Conservation (phyloP, 2,888 invertebrate genomes). For the Chorisops tibialis region DNA sequence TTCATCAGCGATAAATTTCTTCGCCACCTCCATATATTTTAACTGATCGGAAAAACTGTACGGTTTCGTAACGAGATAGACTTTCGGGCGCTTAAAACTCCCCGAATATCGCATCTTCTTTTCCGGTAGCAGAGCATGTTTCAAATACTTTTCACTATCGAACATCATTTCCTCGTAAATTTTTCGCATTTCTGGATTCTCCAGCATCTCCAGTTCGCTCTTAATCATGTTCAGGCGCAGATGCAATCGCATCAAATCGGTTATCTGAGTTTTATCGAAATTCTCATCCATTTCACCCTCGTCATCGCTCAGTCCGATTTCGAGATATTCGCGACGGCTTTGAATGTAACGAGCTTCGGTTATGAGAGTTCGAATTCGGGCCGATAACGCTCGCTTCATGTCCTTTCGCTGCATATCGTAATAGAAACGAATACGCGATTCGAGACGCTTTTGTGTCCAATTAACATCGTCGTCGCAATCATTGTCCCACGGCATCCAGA, state of each 20-base stretch:
- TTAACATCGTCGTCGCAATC: slow-evolving; percentile 58
- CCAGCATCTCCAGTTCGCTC: slow-evolving; percentile 58
- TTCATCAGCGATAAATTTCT: slow-evolving; percentile 47
- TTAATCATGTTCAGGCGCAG: slow-evolving; percentile 58
- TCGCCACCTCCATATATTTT: slow-evolving; percentile 50
- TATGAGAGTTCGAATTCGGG: slow-evolving; percentile 55
- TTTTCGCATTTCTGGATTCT: slow-evolving; percentile 59
- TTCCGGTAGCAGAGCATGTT: background rate
- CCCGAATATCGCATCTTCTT: slow-evolving; percentile 1
- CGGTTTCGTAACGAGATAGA: slow-evolving; percentile 54
- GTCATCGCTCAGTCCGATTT: slow-evolving; percentile 47
- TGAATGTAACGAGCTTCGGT: slow-evolving; percentile 57
- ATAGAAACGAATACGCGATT: slow-evolving; percentile 56
- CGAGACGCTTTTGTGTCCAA: slow-evolving; percentile 58
- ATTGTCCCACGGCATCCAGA: slow-evolving; percentile 64
- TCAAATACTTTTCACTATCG: slow-evolving; percentile 27
- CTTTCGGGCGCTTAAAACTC: slow-evolving; percentile 36
- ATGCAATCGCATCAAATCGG: slow-evolving; percentile 56
- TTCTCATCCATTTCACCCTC: slow-evolving; percentile 42
- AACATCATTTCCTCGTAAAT: slow-evolving; percentile 49
- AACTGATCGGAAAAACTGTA: slow-evolving; percentile 53
- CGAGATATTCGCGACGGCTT: slow-evolving; percentile 52
- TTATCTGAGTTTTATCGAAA: slow-evolving; percentile 47
- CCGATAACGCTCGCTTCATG: slow-evolving; percentile 54
- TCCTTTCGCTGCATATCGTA: slow-evolving; percentile 58